Evolutionary conservation across 2,888 invertebrate species (phyloP).

Genomic region (Tachina grossa): DNA sequence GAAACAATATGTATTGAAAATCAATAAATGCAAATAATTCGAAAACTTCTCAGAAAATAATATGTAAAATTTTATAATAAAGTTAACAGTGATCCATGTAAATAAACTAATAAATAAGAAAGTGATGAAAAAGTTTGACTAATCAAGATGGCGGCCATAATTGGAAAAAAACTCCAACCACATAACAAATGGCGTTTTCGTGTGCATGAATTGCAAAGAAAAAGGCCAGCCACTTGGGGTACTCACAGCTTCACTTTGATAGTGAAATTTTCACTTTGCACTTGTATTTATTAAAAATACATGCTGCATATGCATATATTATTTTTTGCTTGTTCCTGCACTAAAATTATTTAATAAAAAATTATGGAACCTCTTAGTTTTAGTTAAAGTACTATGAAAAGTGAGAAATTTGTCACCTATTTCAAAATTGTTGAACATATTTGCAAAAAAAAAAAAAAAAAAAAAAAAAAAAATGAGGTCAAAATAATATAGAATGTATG

Average conservation of each 20-base stretch:
- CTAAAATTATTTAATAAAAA: neutral
- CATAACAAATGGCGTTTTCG: constrained; percentile 65
- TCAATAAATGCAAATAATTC: constrained; percentile 64
- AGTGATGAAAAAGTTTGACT: constrained; percentile 41
- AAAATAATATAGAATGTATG: constrained; percentile 60
- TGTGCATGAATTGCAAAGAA: constrained; percentile 49
- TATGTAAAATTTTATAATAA: neutral
- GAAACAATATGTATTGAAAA: constrained; percentile 62
- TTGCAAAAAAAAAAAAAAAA: neutral
- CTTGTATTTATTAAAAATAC: neutral
- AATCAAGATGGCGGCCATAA: constrained; percentile 68
- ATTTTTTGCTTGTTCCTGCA: neutral
- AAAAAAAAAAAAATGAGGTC: constrained; percentile 49
- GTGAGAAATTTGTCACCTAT: neutral
- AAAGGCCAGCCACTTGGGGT: constrained; percentile 46
- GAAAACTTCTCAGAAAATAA: neutral
- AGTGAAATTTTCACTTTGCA: constrained; percentile 40
- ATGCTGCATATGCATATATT: neutral
- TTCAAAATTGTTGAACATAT: constrained; percentile 37
- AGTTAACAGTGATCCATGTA: neutral
- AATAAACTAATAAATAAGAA: constrained; percentile 7
- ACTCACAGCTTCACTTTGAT: constrained; percentile 43
- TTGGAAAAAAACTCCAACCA: constrained; percentile 54
- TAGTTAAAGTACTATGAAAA: neutral
- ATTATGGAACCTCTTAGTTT: neutral